Base-by-base conservation (phyloP, 2,888 invertebrate genomes). In the Pinctada fucata region DNA sequence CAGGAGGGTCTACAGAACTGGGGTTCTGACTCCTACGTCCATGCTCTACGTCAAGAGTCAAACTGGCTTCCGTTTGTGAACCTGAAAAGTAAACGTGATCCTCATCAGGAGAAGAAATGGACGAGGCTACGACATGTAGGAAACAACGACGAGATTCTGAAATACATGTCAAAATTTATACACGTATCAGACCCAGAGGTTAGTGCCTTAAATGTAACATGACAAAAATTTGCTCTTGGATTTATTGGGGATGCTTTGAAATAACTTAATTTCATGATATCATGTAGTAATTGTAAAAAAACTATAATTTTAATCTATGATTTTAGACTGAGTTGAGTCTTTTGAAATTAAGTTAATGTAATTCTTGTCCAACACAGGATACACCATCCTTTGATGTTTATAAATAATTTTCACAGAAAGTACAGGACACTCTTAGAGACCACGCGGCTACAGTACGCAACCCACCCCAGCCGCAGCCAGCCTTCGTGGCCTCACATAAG, bases 1-100 rank as follows among this genome's bases (percentile, higher is more conserved):
- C 76, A 88, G 88, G 64, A 81, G 77, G 87, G 88, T 3, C 88
- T 88, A 72, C 91, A 91, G 74, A 88, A 86, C 47, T 91, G 91
- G 90, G 91, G 91, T 1, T 86, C 89, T 63, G 91, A 91, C 79
- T 84, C 87, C 3, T 86, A 87, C 3, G 87, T 76, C 16, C 90
- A 91, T 79, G 88, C 91, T 5, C 81, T 92, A 68, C 89, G 88
- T 81, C 88, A 92, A 76, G 90, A 91, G 31, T 88, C 91, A 10
- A 92, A 90, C 86, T 92, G 92, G 92, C 70, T 88, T 67, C 83
- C 87, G 0, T 92, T 86, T 82, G 82, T 92, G 2, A 84, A 78
- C 49, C 82, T 92, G 47, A 85, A 85, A 66, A 88, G 92, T 3
- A 88, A 90, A 76, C 82, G 78, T 48, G 89, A 92, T 77, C 87